These are phyloP conservation scores for Nebria brevicollis DNA, from an alignment of 2,888 invertebrate species.

Conservation along the genomic window DNA sequence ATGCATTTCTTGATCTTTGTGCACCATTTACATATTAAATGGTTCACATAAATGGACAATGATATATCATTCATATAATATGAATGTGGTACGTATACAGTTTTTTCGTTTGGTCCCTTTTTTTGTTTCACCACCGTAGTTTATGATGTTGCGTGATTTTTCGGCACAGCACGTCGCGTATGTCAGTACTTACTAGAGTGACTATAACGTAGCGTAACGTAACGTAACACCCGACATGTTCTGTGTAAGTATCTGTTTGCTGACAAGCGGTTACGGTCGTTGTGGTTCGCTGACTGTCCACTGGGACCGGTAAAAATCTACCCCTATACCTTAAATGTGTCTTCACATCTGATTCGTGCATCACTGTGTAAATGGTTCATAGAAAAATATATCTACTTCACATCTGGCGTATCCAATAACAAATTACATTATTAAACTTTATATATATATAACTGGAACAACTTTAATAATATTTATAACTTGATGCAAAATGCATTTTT, in stretches of 20 bases:
- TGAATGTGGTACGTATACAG: neutral
- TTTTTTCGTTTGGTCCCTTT: neutral
- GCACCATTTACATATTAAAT: conserved; percentile 44
- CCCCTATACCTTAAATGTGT: neutral
- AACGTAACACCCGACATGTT: neutral
- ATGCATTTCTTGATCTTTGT: conserved; percentile 40
- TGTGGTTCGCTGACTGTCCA: conserved; percentile 7
- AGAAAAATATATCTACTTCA: neutral
- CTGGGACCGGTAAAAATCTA: conserved; percentile 11
- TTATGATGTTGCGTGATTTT: neutral
- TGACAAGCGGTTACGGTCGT: conserved; percentile 23
- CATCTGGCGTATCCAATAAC: neutral
- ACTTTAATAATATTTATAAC: no score
- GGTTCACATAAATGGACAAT: conserved; percentile 41
- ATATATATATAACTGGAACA: no score
- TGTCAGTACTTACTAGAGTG: conserved; percentile 8
- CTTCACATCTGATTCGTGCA: neutral
- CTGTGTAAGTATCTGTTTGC: conserved; percentile 28
- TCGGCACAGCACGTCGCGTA: neutral
- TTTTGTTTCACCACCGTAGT: neutral
- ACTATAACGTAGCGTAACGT: neutral
- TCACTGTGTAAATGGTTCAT: neutral
- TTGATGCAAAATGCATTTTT: no score
- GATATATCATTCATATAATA: conserved; percentile 31
- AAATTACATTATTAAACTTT: no score